These are phyloP conservation scores for Paramormyrops hopkinsi DNA, from an alignment of 2,797 vertebrate genomes.

Conservation along the genomic window DNA sequence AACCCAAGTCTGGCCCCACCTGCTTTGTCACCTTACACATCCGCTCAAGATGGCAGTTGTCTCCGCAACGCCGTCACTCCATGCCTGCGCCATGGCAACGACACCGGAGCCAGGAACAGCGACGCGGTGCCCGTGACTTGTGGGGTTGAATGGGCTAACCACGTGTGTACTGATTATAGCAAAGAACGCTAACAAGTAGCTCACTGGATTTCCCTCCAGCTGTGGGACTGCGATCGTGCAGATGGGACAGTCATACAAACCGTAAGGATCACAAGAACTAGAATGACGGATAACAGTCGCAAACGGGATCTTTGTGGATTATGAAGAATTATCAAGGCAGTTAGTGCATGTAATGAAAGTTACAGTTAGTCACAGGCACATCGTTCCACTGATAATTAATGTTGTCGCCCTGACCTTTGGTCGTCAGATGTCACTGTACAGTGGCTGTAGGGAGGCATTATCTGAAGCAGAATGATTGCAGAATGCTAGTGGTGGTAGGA, in stretches of 20 bases:
- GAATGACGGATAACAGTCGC: neutral
- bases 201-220: neutral
- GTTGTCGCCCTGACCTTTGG: neutral
- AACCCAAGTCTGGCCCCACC: neutral
- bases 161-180: neutral
- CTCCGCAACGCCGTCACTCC: conserved; percentile 30
- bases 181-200: neutral
- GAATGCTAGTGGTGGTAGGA: neutral
- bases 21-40: neutral
- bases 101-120: conserved; percentile 33
- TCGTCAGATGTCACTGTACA: neutral
- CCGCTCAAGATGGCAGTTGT: neutral
- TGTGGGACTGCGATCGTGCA: neutral
- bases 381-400: neutral
- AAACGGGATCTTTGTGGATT: neutral
- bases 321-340: neutral
- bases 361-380: neutral
- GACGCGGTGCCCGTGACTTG: conserved; percentile 25
- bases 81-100: conserved; percentile 30
- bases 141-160: conserved; percentile 19
- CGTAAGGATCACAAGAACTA: neutral
- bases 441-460: neutral
- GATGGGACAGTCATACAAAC: neutral
- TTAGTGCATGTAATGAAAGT: neutral
- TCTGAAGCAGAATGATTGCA: neutral